Evolutionary conservation across 2,888 invertebrate species (phyloP).

Genomic region (Caenorhabditis wallacei): DNA sequence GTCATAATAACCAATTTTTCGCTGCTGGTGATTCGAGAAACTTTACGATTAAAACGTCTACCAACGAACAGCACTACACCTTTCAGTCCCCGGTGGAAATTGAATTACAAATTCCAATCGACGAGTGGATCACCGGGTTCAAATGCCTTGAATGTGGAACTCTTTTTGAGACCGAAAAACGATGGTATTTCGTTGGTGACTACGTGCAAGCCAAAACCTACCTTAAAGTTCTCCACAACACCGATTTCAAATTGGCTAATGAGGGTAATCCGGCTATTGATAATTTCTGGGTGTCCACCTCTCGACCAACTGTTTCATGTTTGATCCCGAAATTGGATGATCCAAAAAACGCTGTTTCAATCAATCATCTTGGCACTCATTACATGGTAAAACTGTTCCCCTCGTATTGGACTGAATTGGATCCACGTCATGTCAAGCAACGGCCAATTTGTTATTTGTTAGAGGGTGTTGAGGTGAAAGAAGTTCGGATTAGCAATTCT

Average conservation of each 20-base stretch:
- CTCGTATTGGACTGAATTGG: conserved; percentile 27
- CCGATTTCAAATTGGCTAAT: not conserved
- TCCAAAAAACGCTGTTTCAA: not conserved
- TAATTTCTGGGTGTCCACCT: not conserved
- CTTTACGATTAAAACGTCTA: not conserved
- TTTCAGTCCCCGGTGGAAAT: not conserved
- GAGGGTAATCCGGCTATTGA: not conserved
- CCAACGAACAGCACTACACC: not conserved
- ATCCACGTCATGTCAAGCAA: conserved; percentile 2
- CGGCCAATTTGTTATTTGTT: conserved; percentile 22
- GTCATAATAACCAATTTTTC: conserved; percentile 10
- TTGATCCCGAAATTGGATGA: not conserved
- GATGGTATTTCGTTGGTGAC: conserved; percentile 30
- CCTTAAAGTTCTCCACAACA: not conserved
- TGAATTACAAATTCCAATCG: not conserved
- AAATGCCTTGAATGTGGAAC: conserved; percentile 16
- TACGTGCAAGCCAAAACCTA: not conserved
- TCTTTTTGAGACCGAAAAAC: not conserved
- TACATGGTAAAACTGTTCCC: conserved; percentile 9
- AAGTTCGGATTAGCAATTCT: conserved; percentile 9
- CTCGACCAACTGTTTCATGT: not conserved
- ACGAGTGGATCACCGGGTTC: conserved; percentile 5
- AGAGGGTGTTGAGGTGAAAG: conserved; percentile 15
- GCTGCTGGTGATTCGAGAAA: conserved; percentile 19
- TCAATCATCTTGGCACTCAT: not conserved